phyloP scores from a whole-genome alignment of 2,113 vertebrate species.

The Ameiurus melas region DNA sequence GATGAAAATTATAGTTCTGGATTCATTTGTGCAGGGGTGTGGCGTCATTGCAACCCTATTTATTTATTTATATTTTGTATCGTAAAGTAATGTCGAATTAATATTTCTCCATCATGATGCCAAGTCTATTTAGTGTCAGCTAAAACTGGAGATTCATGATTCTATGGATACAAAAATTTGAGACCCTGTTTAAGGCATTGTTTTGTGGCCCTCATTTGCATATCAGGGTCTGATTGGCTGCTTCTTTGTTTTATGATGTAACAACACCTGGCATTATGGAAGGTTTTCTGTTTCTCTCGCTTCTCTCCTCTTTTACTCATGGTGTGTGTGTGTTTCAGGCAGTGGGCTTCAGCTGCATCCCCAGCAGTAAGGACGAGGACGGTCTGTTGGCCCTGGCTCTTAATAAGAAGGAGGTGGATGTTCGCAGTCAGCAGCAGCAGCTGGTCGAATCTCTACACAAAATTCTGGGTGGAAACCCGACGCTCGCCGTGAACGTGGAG shows the following conservation, averaged over 20 bases:
- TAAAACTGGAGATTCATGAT: too few relatives aligned
- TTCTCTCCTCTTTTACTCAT: background rate
- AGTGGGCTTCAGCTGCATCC: conserved; percentile 92
- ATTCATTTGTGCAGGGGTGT: background rate
- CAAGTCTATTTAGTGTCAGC: too few relatives aligned
- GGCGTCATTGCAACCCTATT: too few relatives aligned
- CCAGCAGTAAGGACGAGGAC: conserved; percentile 92
- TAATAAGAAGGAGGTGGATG: conserved; percentile 88
- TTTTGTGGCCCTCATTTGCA: background rate
- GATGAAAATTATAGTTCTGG: too few relatives aligned
- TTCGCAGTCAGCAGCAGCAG: conserved; percentile 90
- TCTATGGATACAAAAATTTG: background rate
- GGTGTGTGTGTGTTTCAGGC: conserved; percentile 72
- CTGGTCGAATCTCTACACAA: conserved; percentile 96
- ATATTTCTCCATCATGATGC: too few relatives aligned
- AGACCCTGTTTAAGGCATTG: background rate
- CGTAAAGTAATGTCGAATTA: too few relatives aligned
- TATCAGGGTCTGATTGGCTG: background rate
- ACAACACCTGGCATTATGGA: background rate
- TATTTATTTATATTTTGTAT: too few relatives aligned
- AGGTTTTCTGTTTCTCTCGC: background rate
- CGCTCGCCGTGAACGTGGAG: conserved; percentile 89
- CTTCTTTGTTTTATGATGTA: background rate
- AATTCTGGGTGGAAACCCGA: conserved; percentile 87
- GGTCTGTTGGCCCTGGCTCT: conserved; percentile 88